phyloP scores from a whole-genome alignment of 23 tunicate genomes.

The Corella eumyota region DNA sequence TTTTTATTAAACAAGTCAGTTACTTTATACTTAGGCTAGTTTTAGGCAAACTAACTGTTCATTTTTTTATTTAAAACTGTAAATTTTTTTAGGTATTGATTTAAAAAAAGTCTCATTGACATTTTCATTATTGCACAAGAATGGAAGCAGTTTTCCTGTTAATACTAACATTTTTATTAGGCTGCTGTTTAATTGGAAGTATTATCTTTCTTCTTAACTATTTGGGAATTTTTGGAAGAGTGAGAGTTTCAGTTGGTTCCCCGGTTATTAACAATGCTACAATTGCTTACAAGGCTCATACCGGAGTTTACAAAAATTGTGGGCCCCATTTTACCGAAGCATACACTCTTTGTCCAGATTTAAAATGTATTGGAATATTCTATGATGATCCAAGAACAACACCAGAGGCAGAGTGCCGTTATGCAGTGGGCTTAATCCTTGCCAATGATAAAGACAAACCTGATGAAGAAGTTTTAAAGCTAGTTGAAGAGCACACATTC shows the following conservation, averaged over 20 bases:
- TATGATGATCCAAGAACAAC: slow-evolving; percentile 31
- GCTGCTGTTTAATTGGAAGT: slow-evolving; percentile 14
- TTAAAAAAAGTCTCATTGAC: too few species aligned
- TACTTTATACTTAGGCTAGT: too few species aligned
- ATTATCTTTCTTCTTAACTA: slow-evolving; percentile 16
- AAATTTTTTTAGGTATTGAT: too few species aligned
- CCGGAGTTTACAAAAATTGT: slow-evolving; percentile 31
- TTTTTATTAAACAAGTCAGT: too few species aligned
- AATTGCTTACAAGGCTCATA: slow-evolving; percentile 36
- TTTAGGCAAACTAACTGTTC: too few species aligned
- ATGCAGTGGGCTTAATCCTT: slow-evolving; percentile 33
- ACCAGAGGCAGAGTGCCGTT: slow-evolving; percentile 10
- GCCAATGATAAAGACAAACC: slow-evolving; percentile 39
- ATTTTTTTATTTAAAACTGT: too few species aligned
- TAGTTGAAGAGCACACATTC: slow-evolving; percentile 18
- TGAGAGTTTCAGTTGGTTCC: slow-evolving; percentile 23
- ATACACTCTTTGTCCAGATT: slow-evolving; percentile 12
- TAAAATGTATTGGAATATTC: slow-evolving; percentile 19
- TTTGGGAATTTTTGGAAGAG: slow-evolving; percentile 14
- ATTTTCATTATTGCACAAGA: too few species aligned
- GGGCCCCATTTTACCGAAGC: slow-evolving; percentile 51
- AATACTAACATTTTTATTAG: slow-evolving; percentile 4
- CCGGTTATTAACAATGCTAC: slow-evolving; percentile 14
- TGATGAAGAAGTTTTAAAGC: slow-evolving; percentile 2
- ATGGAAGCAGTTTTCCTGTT: slow-evolving; percentile 6